Evolutionary conservation across 2,888 invertebrate species (phyloP), one percentile per base, ranked within the genome.

Genomic region (Acronicta psi): DNA sequence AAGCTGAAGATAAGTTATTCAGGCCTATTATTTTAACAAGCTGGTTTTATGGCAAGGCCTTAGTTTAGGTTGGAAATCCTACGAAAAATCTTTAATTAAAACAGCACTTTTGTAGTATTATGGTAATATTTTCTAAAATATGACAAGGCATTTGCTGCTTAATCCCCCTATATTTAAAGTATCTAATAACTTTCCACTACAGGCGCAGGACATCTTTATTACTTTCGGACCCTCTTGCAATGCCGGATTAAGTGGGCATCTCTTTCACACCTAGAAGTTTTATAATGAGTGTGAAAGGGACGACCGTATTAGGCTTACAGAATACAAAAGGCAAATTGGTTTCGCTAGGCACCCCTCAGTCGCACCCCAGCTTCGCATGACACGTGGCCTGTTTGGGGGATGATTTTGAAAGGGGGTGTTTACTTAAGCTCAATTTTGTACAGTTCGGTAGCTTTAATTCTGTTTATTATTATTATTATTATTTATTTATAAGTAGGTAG

Each of bases 311-410:
- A 79, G 74, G 85, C 82, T 85, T 85, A 85, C 75, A 73, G 82
- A 81, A 77, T 70, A 87, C 83, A 89, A 87, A 86, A 85, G 72
- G 85, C 85, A 86, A 91, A 91, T 91, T 90, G 88, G 87, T 89
- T 87, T 85, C 81, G 73, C 85, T 85, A 77, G 69, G 77, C 89
- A 88, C 89, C 85, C 83, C 80, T 81, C 77, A 80, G 85, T 85
- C 77, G 84, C 83, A 81, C 82, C 84, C 77, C 81, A 83, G 82
- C 83, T 88, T 86, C 86, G 84, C 82, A 80, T 83, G 91, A 87
- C 91, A 87, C 92, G 91, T 90, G 91, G 84, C 87, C 75, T 78
- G 78, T 83, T 77, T 78, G 77, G 81, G 86, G 87, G 87, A 85
- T 87, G 83, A 81, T 81, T 79, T 79, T 77, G 73, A 78, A 77